Evolutionary conservation across 2,888 invertebrate genomes (phyloP).

Genomic region (Drosophila parthenogenetica): DNA sequence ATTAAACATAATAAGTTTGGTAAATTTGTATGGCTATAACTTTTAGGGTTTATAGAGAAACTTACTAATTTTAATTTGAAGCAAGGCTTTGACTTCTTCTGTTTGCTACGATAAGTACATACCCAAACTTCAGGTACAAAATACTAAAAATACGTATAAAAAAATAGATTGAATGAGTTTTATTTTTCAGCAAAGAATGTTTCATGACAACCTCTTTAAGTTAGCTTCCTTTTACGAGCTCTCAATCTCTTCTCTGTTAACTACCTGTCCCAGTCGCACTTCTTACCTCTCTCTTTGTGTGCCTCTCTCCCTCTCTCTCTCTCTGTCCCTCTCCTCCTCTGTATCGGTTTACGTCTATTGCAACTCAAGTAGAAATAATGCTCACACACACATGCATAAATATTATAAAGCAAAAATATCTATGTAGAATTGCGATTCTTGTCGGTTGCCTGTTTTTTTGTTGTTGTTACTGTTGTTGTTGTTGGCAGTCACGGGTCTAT

Average conservation of each 20-base stretch:
- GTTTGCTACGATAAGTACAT: background rate
- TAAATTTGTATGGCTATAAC: too few relatives aligned
- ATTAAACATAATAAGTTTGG: too few relatives aligned
- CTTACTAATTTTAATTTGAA: too few relatives aligned
- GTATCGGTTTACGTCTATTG: background rate
- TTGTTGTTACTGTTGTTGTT: constrained; percentile 9
- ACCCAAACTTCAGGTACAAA: background rate
- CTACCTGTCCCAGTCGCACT: too few relatives aligned
- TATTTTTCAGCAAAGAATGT: constrained; percentile 40
- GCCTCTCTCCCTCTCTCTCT: background rate
- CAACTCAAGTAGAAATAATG: constrained; percentile 27
- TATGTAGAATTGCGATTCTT: constrained; percentile 44
- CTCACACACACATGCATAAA: constrained; percentile 8
- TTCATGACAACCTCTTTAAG: constrained; percentile 45
- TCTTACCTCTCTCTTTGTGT: background rate
- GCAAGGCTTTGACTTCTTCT: background rate
- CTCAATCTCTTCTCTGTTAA: background rate
- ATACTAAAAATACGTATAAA: background rate
- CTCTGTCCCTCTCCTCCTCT: background rate
- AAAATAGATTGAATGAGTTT: constrained; percentile 31
- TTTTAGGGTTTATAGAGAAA: too few relatives aligned
- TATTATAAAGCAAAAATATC: constrained; percentile 27
- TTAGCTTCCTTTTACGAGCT: constrained; percentile 34
- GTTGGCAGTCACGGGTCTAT: constrained; percentile 74
- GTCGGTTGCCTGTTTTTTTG: constrained; percentile 18